phyloP scores from a whole-genome alignment of 2,888 invertebrate species.

The Calliopum simillimum region DNA sequence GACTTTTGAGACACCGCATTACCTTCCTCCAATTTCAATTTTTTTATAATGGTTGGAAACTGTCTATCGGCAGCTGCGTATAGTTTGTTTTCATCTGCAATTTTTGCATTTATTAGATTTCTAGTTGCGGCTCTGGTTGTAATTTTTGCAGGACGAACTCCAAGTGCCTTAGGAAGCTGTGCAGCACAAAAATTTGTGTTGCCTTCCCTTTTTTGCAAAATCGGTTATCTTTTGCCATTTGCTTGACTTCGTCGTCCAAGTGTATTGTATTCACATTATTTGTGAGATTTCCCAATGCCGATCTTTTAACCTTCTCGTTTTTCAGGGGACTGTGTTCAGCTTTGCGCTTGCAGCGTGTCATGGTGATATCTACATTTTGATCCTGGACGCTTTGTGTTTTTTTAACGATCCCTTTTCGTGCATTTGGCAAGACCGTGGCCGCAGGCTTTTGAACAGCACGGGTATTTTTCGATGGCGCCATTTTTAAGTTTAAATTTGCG shows the following conservation, averaged over 20 bases:
- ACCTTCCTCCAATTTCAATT: constrained; percentile 59
- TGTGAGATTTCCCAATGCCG: constrained; percentile 88
- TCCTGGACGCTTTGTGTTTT: constrained; percentile 56
- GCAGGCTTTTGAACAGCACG: constrained; percentile 55
- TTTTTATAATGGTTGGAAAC: constrained; percentile 49
- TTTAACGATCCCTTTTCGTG: constrained; percentile 58
- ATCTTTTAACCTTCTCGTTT: constrained; percentile 80
- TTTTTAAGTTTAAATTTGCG: constrained; percentile 49
- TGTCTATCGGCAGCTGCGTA: not conserved
- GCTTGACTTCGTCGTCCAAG: constrained; percentile 68
- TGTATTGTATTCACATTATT: constrained; percentile 68
- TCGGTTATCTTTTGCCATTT: constrained; percentile 31
- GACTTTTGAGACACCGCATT: constrained; percentile 64
- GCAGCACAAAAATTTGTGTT: not conserved
- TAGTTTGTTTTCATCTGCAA: constrained; percentile 43
- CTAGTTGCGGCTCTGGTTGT: constrained; percentile 56
- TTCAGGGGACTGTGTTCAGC: constrained; percentile 83
- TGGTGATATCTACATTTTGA: constrained; percentile 58
- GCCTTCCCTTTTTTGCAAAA: not conserved
- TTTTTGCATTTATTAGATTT: constrained; percentile 41
- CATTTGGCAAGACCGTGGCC: constrained; percentile 54
- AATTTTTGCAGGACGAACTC: constrained; percentile 48
- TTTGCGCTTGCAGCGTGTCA: constrained; percentile 77
- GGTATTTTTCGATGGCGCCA: constrained; percentile 64
- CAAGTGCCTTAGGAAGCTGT: not conserved